Evolutionary conservation across 2,113 vertebrate genomes (phyloP), one percentile per base, ranked within the genome.

Genomic region (Grammomys dolichurus): DNA sequence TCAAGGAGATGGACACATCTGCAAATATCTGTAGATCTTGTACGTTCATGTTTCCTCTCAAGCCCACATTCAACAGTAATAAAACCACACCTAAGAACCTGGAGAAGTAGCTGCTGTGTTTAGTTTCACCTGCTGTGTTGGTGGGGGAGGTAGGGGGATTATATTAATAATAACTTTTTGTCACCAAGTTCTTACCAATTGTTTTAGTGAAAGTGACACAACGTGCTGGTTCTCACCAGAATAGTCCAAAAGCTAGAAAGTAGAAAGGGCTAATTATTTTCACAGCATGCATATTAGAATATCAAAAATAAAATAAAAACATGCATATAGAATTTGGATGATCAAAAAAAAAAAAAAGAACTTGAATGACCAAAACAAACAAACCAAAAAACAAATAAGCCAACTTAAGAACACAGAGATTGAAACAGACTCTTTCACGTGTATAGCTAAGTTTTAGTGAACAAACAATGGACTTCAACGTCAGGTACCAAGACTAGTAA

Each of bases 91-190:
- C 17, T 95, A 73, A 63, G 17, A 95, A 78, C 54, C 11, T 87
- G 17, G 22, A 3, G 31, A 43, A 95, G 67, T 8, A 67, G 2
- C 72, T 54, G 0, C 12, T 16, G 51, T 36, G 33, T 73, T 40
- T n/a, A 92, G 9, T 93, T 95, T 93, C n/a, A 56, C 28, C 10
- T 65, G 3, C 36, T 40, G 40, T 76, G 36, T 40, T 24, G 43
- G 40, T 26, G 75, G 56, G 80, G 6, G 56, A 22, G 19, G 5
- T 43, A 12, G 63, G 16, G 0, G 2, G 2, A 1, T 46, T 51
- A 1, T 9, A 46, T 10, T 33, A 96, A 65, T 56, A 20, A 85
- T 40, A 69, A 67, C 8, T 63, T 40, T 7, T 43, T 63, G 51
- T 70, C 13, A 77, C 7, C 22, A 65, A 87, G 43, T 87, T 11